phyloP scores from a whole-genome alignment of 2,113 vertebrate genomes.

The Pseudorhombus dupliciocellatus region DNA sequence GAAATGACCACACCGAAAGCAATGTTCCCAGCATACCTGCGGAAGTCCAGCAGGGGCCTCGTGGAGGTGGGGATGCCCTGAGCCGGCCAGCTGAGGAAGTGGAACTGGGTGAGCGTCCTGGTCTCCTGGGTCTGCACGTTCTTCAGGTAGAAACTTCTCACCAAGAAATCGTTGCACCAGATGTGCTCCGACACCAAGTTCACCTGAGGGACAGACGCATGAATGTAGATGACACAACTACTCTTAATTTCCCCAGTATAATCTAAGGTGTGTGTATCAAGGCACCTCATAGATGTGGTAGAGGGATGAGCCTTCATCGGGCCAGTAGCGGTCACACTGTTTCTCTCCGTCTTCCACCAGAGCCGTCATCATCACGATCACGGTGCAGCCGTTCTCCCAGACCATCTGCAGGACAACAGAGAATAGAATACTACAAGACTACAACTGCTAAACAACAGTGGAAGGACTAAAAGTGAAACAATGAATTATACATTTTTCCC shows the following conservation, averaged over 20 bases:
- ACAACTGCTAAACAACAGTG: too few relatives aligned
- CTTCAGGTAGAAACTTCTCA: conserved; percentile 98
- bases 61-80: conserved; percentile 94
- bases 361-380: conserved; percentile 97
- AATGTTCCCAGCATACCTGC: conserved; percentile 75
- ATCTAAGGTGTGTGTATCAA: background rate
- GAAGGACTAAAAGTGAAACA: too few relatives aligned
- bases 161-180: conserved; percentile 99
- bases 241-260: background rate
- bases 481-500: background rate
- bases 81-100: conserved; percentile 98
- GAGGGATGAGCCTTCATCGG: conserved; percentile 96
- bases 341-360: conserved; percentile 95
- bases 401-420: conserved; percentile 88
- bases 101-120: conserved; percentile 97
- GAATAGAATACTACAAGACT: too few relatives aligned
- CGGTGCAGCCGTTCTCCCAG: conserved; percentile 97
- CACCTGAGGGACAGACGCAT: conserved; percentile 80
- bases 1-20: background rate
- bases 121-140: conserved; percentile 98
- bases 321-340: conserved; percentile 98
- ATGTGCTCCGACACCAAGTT: conserved; percentile 99
- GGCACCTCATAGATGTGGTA: conserved; percentile 97
- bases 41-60: conserved; percentile 95
- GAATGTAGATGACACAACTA: background rate